Evolutionary conservation across 2,113 vertebrate genomes (phyloP).

Genomic region (Tor tambroides): DNA sequence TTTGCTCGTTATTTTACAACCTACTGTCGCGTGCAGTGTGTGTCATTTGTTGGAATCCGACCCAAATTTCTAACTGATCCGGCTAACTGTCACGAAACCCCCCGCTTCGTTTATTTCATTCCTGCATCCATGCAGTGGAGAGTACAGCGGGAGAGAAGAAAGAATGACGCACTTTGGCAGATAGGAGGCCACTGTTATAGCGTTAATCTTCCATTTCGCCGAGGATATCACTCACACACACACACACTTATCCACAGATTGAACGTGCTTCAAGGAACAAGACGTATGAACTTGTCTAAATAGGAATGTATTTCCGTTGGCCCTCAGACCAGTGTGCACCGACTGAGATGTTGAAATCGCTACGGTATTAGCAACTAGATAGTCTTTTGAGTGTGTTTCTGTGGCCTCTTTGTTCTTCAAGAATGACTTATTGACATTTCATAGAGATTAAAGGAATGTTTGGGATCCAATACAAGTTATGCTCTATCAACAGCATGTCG

Average conservation of each 20-base stretch:
- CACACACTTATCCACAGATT: conserved; percentile 13
- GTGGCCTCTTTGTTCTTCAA: background rate
- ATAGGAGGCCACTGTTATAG: conserved; percentile 38
- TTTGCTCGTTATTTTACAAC: conserved; percentile 3
- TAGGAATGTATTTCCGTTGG: background rate
- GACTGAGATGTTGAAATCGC: conserved; percentile 4
- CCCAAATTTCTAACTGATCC: conserved; percentile 28
- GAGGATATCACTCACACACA: conserved; percentile 33
- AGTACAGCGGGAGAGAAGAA: conserved; percentile 36
- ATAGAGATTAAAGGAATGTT: background rate
- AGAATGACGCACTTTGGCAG: conserved; percentile 49
- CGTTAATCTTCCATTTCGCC: conserved; percentile 45
- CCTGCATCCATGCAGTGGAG: conserved; percentile 38
- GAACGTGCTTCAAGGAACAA: background rate
- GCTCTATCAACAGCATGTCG: background rate
- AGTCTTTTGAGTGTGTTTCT: background rate
- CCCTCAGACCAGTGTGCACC: background rate
- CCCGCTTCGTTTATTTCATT: conserved; percentile 31
- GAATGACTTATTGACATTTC: background rate
- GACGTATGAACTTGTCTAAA: background rate
- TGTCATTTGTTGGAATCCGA: conserved; percentile 14
- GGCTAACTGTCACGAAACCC: conserved; percentile 26
- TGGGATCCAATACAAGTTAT: too few species aligned
- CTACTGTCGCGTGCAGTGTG: conserved; percentile 12
- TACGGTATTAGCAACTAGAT: background rate